Evolutionary conservation across 1,140 invertebrate genomes (phyloP).

Genomic region (Trypoxylus dichotomus): DNA sequence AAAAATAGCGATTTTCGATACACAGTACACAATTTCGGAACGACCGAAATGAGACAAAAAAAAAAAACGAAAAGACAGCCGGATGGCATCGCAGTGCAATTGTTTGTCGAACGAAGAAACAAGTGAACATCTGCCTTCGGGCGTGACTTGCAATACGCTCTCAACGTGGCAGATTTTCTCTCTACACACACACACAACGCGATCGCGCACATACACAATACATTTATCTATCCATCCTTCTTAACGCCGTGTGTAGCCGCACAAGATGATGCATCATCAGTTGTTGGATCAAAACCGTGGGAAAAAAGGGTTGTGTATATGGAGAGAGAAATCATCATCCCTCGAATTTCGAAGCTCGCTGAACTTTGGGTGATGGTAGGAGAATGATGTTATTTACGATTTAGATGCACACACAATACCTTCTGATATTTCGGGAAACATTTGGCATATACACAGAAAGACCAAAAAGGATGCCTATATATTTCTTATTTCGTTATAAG

Average conservation of each 20-base stretch:
- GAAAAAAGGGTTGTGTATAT: constrained; percentile 7
- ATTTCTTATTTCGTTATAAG: too few species aligned
- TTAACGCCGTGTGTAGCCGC: neutral
- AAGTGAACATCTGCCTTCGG: constrained; percentile 29
- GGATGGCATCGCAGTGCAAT: constrained; percentile 16
- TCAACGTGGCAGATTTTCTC: constrained; percentile 12
- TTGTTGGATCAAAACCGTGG: neutral
- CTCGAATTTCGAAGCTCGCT: neutral
- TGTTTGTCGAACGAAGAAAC: constrained; percentile 26
- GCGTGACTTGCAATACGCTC: constrained; percentile 28
- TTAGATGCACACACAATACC: neutral
- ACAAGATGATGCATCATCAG: neutral
- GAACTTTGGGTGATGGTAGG: neutral
- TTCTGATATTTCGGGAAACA: neutral
- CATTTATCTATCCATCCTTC: neutral
- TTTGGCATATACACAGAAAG: neutral
- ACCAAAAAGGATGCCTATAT: too few species aligned
- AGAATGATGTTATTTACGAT: neutral
- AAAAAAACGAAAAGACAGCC: neutral
- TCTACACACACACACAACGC: neutral
- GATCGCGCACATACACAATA: too few species aligned
- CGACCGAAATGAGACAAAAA: neutral
- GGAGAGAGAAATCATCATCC: neutral
- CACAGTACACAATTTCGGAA: neutral
- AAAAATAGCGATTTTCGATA: too few species aligned